A percentile compares a stretch with the other conserved stretches of the same genome.
These are phyloP conservation scores for Calidris pugnax DNA, from an alignment of 2,113 vertebrate species.

Conservation along the genomic window DNA sequence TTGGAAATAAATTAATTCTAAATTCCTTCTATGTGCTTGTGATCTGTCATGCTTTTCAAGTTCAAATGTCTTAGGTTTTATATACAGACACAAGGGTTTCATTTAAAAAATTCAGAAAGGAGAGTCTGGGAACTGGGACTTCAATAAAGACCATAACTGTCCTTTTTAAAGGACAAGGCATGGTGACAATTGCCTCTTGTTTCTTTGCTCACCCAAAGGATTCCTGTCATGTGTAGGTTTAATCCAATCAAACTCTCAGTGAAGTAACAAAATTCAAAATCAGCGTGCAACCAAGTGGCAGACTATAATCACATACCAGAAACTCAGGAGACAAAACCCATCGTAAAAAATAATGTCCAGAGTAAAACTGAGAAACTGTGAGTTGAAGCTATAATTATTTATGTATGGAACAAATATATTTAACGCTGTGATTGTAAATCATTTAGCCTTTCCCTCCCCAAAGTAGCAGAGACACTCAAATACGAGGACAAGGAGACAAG, in stretches of 20 bases:
- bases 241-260: not conserved
- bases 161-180: not conserved
- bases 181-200: not conserved
- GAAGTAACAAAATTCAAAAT: not conserved
- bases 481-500: not conserved
- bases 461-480: not conserved
- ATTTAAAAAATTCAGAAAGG: not conserved
- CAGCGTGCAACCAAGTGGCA: not conserved
- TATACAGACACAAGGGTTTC: not conserved
- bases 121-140: not conserved
- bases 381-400: not conserved
- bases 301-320: not conserved
- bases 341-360: not conserved
- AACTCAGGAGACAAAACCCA: not conserved
- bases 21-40: not conserved
- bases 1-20: slow-evolving; percentile 1
- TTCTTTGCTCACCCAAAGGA: not conserved
- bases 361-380: not conserved
- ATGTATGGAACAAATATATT: not conserved
- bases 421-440: not conserved
- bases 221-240: not conserved
- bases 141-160: not conserved
- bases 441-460: not conserved
- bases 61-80: not conserved
- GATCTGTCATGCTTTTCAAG: not conserved